Evolutionary conservation across 2,797 vertebrate genomes (phyloP), one percentile per base, ranked within the genome.

Genomic region (Syngnathus rostellatus): DNA sequence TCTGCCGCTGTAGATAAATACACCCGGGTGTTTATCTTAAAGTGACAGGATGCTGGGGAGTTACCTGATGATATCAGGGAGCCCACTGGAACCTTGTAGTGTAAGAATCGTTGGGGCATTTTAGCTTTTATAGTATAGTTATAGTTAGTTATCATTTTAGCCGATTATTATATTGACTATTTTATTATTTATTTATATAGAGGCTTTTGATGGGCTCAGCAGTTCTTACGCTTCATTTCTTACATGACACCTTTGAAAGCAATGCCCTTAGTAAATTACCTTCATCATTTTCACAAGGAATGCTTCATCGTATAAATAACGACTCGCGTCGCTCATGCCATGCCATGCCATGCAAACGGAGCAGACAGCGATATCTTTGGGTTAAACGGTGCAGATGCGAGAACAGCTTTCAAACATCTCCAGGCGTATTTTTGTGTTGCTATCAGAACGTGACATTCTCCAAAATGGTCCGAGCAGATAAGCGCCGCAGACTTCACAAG

Each of bases 401-500:
- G 69, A 70, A 57, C 55, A 31, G 45, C 45, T 6, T 40, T 45
- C 72, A 74, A 50, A 69, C 38, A 73, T 55, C 65, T 43, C 45
- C n/a, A 58, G 71, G 75, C 71, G 57, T 69, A 37, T 58, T 77
- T 72, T 69, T 75, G 73, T 71, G 31, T 31, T 9, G 16, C 54
- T 50, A 68, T 59, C 66, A 62, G 64, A 60, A 75, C 65, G 62
- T 71, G 67, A 73, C 68, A 71, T 70, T 67, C 57, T 67, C 45
- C 70, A 10, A 8, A 69, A 72, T 68, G 19, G 70, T 68, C 70
- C 60, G 68, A 81, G 72, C 65, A 69, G 70, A 78, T 84, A 68
- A 71, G 76, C 19, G 69, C 66, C 79, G 68, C 31, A 31, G 17
- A 77, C 78, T 77, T 80, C 65, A 79, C 70, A 76, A 77, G 74